Evolutionary conservation across 1,140 invertebrate species (phyloP).

Genomic region (Apis laboriosa): DNA sequence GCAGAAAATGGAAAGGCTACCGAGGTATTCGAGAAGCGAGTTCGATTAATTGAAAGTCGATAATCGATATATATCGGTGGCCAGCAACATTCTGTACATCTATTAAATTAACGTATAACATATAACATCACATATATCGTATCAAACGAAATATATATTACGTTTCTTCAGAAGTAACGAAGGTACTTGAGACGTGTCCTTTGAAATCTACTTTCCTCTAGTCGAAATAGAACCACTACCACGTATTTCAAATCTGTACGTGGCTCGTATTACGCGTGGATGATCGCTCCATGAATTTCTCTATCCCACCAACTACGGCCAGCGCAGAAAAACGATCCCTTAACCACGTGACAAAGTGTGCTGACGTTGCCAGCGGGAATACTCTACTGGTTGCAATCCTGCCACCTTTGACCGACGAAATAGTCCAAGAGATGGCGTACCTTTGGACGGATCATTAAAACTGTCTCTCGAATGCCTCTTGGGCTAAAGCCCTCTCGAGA

Average conservation of each 20-base stretch:
- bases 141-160: neutral
- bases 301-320: constrained; percentile 3
- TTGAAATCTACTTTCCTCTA: neutral
- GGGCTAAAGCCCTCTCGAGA: constrained; percentile 41
- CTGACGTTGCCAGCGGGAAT: constrained; percentile 65
- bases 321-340: constrained; percentile 55
- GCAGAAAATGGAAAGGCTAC: too few relatives aligned
- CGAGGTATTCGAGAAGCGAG: too few relatives aligned
- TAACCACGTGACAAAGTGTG: constrained; percentile 67
- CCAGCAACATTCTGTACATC: too few relatives aligned
- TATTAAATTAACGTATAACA: too few relatives aligned
- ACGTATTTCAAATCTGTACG: neutral
- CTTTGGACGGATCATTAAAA: constrained; percentile 45
- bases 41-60: too few relatives aligned
- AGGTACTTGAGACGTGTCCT: neutral
- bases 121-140: neutral
- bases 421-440: constrained; percentile 34
- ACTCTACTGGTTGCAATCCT: constrained; percentile 43
- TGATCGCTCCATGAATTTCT: constrained; percentile 18
- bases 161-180: neutral
- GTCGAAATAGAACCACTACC: neutral
- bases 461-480: constrained; percentile 36
- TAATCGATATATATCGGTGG: too few relatives aligned
- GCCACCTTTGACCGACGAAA: constrained; percentile 39
- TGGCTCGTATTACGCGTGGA: too few relatives aligned